Evolutionary conservation across 2,113 vertebrate species (phyloP), one percentile per base, ranked within the genome.

Genomic region (Poeciliopsis retropinna): DNA sequence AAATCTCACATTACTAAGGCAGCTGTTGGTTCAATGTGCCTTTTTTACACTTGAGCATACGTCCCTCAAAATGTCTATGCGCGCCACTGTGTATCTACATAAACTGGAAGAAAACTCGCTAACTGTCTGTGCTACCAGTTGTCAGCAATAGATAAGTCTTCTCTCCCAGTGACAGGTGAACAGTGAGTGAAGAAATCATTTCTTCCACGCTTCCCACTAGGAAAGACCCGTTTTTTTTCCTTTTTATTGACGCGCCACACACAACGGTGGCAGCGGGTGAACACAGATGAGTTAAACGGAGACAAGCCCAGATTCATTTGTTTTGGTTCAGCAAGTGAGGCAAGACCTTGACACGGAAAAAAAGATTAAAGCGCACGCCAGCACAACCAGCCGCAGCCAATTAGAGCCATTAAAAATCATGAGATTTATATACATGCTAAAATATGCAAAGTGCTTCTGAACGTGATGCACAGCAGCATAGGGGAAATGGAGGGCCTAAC

Each of bases 351-450:
- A 86, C 85, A 76, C 75, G 62, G 67, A 78, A 69, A 37, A 30
- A 37, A 79, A 78, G 80, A 87, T 88, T 84, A 87, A 88, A 88
- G 81, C 73, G 72, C 76, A 77, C 75, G 83, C 41, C 80, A 84
- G 39, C 64, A 76, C 34, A n/a, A 70, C 63, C 85, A 77, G 85
- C 76, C 76, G 17, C 2, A 44, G 73, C 78, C 83, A 90, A 87
- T 91, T 89, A 89, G 64, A 80, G 64, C 71, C 77, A 87, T 86
- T 88, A 85, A 76, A 83, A 86, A 75, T n/a, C 85, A 80, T 75
- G 83, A 82, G 74, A 82, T 85, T 85, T 82, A 78, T 85, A 85
- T 60, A 61, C 73, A 89, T 82, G 87, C 72, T 83, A 85, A 92
- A 88, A 88, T 87, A 90, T 90, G 85, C 81, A 1, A 39, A 66